A percentile compares a stretch with the other conserved stretches of the same genome.
These are phyloP conservation scores for Cryptocheilus praepositus DNA, from an alignment of 2,888 invertebrate species.

Conservation along the genomic window DNA sequence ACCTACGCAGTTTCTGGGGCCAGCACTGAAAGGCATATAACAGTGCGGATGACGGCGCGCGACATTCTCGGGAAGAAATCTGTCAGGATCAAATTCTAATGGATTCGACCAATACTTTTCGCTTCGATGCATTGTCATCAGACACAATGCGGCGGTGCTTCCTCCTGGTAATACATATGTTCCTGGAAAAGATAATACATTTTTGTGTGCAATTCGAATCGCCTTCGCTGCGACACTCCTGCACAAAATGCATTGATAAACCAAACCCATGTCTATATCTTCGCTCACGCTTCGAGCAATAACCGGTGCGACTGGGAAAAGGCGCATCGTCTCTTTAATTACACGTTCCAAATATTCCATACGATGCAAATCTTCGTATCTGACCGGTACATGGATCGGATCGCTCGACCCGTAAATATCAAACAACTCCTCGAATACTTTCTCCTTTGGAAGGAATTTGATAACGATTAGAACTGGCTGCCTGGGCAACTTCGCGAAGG, in stretches of 20 bases:
- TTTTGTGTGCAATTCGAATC: not conserved
- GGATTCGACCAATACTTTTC: conserved; percentile 51
- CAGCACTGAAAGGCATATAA: conserved; percentile 27
- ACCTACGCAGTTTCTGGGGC: conserved; percentile 54
- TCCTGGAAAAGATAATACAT: conserved; percentile 16
- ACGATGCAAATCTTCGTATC: conserved; percentile 76
- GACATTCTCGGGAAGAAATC: conserved; percentile 53
- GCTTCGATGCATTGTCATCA: conserved; percentile 40
- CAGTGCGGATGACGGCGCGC: conserved; percentile 53
- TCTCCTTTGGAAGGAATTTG: conserved; percentile 56
- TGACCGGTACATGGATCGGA: conserved; percentile 70
- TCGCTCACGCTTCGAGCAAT: conserved; percentile 75
- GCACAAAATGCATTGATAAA: not conserved
- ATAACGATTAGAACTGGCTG: no score
- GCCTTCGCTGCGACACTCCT: not conserved
- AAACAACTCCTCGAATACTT: conserved; percentile 73
- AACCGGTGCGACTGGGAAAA: conserved; percentile 78
- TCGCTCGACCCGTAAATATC: conserved; percentile 73
- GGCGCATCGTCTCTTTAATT: conserved; percentile 78
- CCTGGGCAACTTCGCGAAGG: no score
- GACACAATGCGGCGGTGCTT: conserved; percentile 34
- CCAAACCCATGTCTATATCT: conserved; percentile 76
- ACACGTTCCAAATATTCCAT: conserved; percentile 78
- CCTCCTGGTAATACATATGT: conserved; percentile 43
- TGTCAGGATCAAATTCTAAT: conserved; percentile 55